Evolutionary conservation across 2,888 invertebrate species (phyloP), one percentile per base, ranked within the genome.

Genomic region (Luperina testacea): DNA sequence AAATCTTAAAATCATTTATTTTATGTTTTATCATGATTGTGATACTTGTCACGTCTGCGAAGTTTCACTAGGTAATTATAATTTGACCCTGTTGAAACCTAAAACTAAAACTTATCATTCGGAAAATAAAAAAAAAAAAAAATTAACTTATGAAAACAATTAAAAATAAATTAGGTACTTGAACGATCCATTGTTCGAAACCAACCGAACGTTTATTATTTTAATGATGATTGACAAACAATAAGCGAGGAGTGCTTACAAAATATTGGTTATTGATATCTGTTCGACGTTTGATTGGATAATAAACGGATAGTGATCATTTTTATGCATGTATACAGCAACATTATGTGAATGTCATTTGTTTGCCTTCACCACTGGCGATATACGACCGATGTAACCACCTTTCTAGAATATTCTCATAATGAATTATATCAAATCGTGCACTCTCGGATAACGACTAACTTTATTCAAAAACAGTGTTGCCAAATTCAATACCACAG

Each of bases 211-310:
- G 27, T 53, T 61, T 45, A 72, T 63, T 81, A 81, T 69, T 72
- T 63, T 48, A 78, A 78, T 71, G 2, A 45, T 81, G 38, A 72
- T 77, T 82, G 71, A 63, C 27, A 63, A 68, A 72, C 82, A 72
- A 63, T 72, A 32, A 81, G 20, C 20, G 38, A 72, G 27, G 63
- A 27, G 13, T 63, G 42, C 63, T 72, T 24, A 57, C 32, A 72
- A 72, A 63, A 77, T 57, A 77, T 63, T 69, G 57, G 48, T 59
- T 15, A 80, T 70, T 80, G 20, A 17, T 17, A 11, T 67, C 24
- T 48, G 67, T 61, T 69, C 38, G 20, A 15, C 15, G 80, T 75
- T 68, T 80, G 13, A 53, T 80, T 42, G 53, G 8, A 11, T 72
- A 42, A 65, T 59, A 5, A 78, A 57, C 6, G 13, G 13, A 69